Base-by-base conservation (phyloP, 2,888 invertebrate genomes). In the Marasmarcha lunaedactyla region DNA sequence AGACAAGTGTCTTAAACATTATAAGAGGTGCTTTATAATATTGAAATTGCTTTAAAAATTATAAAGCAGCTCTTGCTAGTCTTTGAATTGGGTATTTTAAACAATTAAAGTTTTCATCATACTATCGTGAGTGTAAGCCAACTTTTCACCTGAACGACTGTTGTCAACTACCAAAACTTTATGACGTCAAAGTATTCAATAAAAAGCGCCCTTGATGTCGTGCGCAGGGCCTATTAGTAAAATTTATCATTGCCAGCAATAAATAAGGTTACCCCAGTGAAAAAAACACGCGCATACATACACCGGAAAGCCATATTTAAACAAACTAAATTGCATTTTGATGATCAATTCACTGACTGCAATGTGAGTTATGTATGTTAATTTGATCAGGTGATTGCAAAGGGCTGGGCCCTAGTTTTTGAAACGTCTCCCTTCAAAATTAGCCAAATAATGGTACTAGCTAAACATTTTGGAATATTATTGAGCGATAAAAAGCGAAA, bases 271-370 rank as follows among this genome's bases (percentile, higher is more conserved):
- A 49, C 68, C 71, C 66, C 57, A 54, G 20, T 52, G 59, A 63
- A 69, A 63, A 65, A 57, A 51, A 48, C 54, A 48, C 54, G 50
- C 47, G 52, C 57, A 2, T 30, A 30, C 14, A 9, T 13, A 9
- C 48, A 56, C 59, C 61, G 62, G 57, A 69, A 69, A 70, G 66
- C 69, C 63, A 60, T 71, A 61, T 71, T 77, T 73, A 77, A 74
- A 72, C 67, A 73, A 77, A 76, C 72, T 68, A 68, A 62, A 71
- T 78, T 77, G 70, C 63, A 55, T 56, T 60, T 55, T 73, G 71
- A 76, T 71, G 68, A 67, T 59, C 70, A 69, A 72, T 74, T 68
- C 59, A 52, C 59, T 51, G 60, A 60, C 63, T 60, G 68, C 68
- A 65, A 63, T 58, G 57, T 51, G 53, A 59, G 60, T 70, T 62